These are phyloP conservation scores for Myripristis jacobus DNA, from an alignment of 2,797 vertebrate species.

Conservation along the genomic window DNA sequence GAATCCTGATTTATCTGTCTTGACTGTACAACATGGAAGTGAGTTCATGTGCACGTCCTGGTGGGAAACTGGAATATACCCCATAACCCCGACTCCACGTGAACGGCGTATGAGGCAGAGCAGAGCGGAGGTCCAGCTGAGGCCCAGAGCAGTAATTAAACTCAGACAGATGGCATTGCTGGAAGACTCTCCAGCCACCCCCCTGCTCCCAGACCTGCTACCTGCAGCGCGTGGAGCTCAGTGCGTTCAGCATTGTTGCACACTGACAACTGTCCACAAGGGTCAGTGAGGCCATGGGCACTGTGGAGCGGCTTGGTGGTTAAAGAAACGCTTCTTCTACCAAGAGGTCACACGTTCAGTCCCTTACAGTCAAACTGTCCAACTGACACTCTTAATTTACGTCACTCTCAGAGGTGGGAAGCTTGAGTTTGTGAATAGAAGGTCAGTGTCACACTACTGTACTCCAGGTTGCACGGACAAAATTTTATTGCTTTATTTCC, in stretches of 20 bases:
- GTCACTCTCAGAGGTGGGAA: no score
- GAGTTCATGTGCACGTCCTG: constrained; percentile 42
- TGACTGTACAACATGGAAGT: no score
- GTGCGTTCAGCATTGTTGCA: constrained; percentile 40
- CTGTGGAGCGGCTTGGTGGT: constrained; percentile 6
- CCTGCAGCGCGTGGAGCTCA: constrained; percentile 53
- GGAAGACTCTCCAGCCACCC: constrained; percentile 56
- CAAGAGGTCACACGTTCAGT: background rate
- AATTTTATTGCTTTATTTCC: no score
- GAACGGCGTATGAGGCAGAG: no score
- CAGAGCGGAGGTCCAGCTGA: constrained; percentile 45
- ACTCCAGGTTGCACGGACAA: no score
- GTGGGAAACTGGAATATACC: no score
- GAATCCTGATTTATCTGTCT: no score
- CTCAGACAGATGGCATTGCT: constrained; percentile 78
- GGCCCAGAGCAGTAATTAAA: constrained; percentile 78
- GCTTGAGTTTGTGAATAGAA: no score
- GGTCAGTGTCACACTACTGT: no score
- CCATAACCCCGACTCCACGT: no score
- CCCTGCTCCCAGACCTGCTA: constrained; percentile 43
- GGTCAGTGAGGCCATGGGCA: background rate
- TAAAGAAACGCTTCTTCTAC: constrained; percentile 5
- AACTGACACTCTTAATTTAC: background rate
- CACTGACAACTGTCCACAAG: background rate
- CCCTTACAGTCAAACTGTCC: background rate